Percentiles rank a stretch among this genome's conserved stretches.
phyloP scores from a whole-genome alignment of 2,888 invertebrate species.

The Sepioteuthis lessoniana region DNA sequence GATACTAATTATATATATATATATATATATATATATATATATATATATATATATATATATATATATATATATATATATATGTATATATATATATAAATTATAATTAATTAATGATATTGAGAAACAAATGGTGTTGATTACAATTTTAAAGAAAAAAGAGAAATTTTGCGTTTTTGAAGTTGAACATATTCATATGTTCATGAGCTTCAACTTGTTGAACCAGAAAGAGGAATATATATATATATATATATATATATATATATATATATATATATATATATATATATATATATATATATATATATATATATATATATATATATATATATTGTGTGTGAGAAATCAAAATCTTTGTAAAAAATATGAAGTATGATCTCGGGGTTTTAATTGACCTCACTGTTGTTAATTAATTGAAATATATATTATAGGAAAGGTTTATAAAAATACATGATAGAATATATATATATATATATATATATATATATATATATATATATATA shows the following conservation, averaged over 20 bases:
- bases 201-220: no score
- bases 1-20: no score
- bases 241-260: conserved; percentile 25
- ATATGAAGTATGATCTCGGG: conserved; percentile 18
- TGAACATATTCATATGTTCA: no score
- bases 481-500: no score
- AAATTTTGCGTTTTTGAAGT: no score
- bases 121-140: no score
- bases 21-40: no score
- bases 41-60: no score
- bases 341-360: neutral
- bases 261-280: neutral
- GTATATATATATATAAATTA: neutral
- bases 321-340: neutral
- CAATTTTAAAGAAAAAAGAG: no score
- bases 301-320: conserved; percentile 33
- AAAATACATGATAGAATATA: no score
- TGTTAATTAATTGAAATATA: neutral
- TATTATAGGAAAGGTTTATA: neutral
- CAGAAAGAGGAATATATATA: neutral
- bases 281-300: conserved; percentile 6
- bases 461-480: neutral
- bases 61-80: no score
- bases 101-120: no score
- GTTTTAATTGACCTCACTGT: neutral